Percentiles rank a stretch among this genome's conserved stretches.
phyloP scores from a whole-genome alignment of 2,113 vertebrate species.

The Conger conger region DNA sequence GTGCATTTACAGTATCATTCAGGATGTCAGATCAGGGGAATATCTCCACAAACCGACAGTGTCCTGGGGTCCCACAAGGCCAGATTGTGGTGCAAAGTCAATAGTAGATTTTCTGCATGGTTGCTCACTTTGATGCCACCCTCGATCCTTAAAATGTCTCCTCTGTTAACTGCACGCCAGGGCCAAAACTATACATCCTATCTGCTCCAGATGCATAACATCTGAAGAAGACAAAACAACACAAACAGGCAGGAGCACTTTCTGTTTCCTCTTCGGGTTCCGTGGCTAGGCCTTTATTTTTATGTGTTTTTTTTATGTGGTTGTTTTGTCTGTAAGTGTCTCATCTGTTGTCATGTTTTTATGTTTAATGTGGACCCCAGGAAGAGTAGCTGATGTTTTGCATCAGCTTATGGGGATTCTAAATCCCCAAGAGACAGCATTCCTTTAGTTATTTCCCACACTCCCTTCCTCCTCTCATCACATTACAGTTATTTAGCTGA shows the following conservation, averaged over 20 bases:
- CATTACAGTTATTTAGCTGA: no score
- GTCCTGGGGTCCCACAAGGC: neutral
- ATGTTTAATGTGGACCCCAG: no score
- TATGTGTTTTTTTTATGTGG: no score
- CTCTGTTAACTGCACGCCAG: neutral
- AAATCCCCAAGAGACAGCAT: neutral
- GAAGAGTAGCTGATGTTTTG: no score
- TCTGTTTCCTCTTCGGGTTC: neutral
- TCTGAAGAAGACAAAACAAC: neutral
- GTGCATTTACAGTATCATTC: neutral
- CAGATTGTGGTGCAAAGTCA: neutral
- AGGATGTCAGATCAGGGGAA: neutral
- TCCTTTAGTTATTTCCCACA: neutral
- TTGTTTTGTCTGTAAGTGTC: no score
- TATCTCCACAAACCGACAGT: neutral
- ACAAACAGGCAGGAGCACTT: neutral
- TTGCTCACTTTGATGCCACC: neutral
- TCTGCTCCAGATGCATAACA: neutral
- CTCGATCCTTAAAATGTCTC: neutral
- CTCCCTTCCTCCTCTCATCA: no score
- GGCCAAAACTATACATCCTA: neutral
- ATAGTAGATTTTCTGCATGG: neutral
- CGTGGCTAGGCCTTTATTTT: neutral
- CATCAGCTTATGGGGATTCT: no score
- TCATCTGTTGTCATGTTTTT: no score